phyloP scores from a whole-genome alignment of 2,113 vertebrate genomes.

The Heterochromis multidens region DNA sequence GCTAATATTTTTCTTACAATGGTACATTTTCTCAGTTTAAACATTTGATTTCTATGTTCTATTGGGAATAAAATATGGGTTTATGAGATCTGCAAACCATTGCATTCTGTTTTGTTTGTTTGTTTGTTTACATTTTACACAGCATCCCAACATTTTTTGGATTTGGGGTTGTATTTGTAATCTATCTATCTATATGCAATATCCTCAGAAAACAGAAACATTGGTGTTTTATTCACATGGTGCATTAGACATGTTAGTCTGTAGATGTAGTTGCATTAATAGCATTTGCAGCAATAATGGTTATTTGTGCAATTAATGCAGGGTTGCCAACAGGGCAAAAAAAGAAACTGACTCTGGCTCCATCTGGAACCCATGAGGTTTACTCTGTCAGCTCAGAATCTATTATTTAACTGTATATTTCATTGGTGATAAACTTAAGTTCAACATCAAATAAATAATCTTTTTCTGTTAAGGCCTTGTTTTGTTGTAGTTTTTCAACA shows the following conservation, averaged over 20 bases:
- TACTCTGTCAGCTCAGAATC: too few relatives aligned
- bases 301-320: background rate
- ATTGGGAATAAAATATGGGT: accelerated
- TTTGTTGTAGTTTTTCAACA: background rate
- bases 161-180: background rate
- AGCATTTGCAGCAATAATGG: background rate
- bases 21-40: too few relatives aligned
- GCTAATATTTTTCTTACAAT: too few relatives aligned
- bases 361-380: background rate
- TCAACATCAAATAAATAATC: background rate
- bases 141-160: background rate
- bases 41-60: too few relatives aligned
- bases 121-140: too few relatives aligned
- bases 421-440: background rate
- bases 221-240: background rate
- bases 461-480: too few relatives aligned
- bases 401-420: too few relatives aligned
- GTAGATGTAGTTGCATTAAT: background rate
- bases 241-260: background rate
- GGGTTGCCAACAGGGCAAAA: background rate
- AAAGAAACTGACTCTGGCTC: background rate
- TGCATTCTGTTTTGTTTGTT: too few relatives aligned
- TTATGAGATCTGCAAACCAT: background rate
- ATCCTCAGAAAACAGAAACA: too few relatives aligned
- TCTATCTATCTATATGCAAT: background rate